phyloP scores from a whole-genome alignment of 2,888 invertebrate species.

The Aphodius granarius region DNA sequence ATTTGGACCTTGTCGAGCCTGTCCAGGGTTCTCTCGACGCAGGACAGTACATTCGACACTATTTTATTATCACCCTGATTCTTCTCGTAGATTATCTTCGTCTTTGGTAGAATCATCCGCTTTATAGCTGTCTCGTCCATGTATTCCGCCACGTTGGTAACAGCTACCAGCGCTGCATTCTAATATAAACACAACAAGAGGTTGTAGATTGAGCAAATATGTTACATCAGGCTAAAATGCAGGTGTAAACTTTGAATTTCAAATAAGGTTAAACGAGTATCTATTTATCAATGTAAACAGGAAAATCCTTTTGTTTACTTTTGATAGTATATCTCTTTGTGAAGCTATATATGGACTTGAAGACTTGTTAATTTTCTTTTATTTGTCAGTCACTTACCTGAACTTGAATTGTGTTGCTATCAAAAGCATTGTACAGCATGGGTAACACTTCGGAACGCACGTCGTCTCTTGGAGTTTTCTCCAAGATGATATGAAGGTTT shows the following conservation, averaged over 20 bases:
- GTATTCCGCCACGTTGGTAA: conserved; percentile 81
- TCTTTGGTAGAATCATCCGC: conserved; percentile 79
- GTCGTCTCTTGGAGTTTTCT: conserved; percentile 82
- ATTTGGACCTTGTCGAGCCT: conserved; percentile 86
- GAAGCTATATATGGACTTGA: too few species aligned
- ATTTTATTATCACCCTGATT: conserved; percentile 79
- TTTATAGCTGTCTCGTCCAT: conserved; percentile 81
- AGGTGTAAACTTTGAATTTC: conserved; percentile 1
- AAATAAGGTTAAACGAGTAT: too few species aligned
- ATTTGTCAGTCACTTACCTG: conserved; percentile 82
- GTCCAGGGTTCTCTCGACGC: conserved; percentile 79
- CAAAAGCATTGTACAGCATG: conserved; percentile 83
- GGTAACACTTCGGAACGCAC: conserved; percentile 82
- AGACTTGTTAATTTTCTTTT: too few species aligned
- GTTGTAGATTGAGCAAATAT: not conserved
- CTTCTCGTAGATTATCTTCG: conserved; percentile 78
- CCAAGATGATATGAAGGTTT: conserved; percentile 84
- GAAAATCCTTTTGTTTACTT: too few species aligned
- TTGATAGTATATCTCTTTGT: too few species aligned
- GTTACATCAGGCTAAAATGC: not conserved
- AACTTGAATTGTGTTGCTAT: conserved; percentile 85
- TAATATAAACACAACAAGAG: conserved; percentile 45
- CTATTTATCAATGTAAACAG: too few species aligned
- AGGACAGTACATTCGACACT: conserved; percentile 75
- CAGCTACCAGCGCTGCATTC: conserved; percentile 88